Conservation (phyloP, 1,140 invertebrate species). For the Zaprionus ornatus region DNA sequence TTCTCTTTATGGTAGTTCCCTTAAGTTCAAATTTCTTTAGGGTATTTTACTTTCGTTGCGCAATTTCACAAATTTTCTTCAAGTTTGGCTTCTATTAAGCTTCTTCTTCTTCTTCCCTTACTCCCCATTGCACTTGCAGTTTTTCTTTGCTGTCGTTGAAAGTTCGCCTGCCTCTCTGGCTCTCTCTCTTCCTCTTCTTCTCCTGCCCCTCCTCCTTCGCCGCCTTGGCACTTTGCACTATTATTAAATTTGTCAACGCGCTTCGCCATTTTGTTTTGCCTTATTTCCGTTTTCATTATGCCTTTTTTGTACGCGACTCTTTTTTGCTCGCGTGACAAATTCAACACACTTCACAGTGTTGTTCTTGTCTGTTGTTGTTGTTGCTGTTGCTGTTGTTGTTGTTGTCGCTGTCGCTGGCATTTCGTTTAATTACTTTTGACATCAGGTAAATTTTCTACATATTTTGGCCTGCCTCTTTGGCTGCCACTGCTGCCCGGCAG, state of each 20-base stretch:
- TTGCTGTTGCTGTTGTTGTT: constrained; percentile 4
- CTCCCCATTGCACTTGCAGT: neutral
- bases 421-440: constrained; percentile 79
- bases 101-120: neutral
- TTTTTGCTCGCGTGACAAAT: constrained; percentile 31
- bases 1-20: no score
- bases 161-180: neutral
- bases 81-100: neutral
- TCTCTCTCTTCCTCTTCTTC: neutral
- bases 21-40: neutral
- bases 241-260: constrained; percentile 48
- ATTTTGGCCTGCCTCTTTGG: constrained; percentile 47
- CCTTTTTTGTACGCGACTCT: neutral
- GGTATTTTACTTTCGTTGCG: neutral
- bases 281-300: constrained; percentile 24
- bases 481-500: neutral
- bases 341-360: neutral
- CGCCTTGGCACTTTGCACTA: constrained; percentile 33
- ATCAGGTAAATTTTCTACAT: constrained; percentile 70
- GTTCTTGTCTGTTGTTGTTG: constrained; percentile 11
- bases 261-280: constrained; percentile 40
- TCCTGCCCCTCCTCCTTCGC: neutral
- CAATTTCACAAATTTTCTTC: neutral
- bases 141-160: neutral
- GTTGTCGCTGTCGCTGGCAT: constrained; percentile 63